Evolutionary conservation across 2,888 invertebrate species (phyloP).

Genomic region (Apamea epomidion): DNA sequence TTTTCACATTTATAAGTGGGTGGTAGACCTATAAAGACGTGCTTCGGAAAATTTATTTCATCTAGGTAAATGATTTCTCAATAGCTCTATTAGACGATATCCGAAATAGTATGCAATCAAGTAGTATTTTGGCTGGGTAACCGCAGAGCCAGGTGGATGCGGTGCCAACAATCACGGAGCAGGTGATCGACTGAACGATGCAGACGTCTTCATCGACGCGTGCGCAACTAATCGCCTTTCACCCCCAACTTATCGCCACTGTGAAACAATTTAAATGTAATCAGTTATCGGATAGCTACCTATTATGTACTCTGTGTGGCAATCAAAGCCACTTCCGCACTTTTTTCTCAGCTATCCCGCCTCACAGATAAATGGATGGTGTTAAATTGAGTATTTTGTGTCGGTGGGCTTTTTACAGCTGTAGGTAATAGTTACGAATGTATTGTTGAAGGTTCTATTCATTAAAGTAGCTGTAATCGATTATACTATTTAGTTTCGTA

Average conservation of each 20-base stretch:
- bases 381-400: constrained; percentile 83
- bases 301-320: constrained; percentile 77
- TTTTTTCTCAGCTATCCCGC: constrained; percentile 73
- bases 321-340: constrained; percentile 79
- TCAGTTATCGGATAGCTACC: constrained; percentile 67
- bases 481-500: constrained; percentile 55
- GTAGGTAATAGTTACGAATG: constrained; percentile 63
- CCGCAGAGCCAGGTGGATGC: constrained; percentile 80
- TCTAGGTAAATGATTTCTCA: constrained; percentile 10
- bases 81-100: constrained; percentile 19
- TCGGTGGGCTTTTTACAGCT: constrained; percentile 69
- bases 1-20: background rate
- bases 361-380: constrained; percentile 78
- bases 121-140: constrained; percentile 64
- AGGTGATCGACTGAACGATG: constrained; percentile 79
- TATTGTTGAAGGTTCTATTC: constrained; percentile 61
- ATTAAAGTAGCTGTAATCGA: constrained; percentile 51
- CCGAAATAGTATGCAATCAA: constrained; percentile 61
- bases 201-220: constrained; percentile 83
- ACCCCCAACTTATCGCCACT: constrained; percentile 75
- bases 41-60: constrained; percentile 5
- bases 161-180: constrained; percentile 68
- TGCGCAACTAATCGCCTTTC: constrained; percentile 83
- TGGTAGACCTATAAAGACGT: background rate
- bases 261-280: constrained; percentile 75